phyloP scores from a whole-genome alignment of 2,113 vertebrate species.

The Ovibos moschatus region DNA sequence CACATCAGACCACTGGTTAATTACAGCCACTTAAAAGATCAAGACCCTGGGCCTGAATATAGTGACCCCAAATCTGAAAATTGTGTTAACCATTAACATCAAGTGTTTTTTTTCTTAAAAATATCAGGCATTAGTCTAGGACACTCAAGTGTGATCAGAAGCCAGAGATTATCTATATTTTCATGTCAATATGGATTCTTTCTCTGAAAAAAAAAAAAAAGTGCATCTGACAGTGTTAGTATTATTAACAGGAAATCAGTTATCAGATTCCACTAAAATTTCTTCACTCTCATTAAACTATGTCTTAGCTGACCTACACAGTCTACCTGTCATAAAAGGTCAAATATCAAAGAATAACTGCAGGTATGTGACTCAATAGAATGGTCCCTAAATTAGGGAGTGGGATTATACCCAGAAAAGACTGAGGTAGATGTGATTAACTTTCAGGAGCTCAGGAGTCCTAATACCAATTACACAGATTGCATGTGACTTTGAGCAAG shows the following conservation, averaged over 20 bases:
- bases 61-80: constrained; percentile 35
- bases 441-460: background rate
- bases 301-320: background rate
- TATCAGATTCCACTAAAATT: background rate
- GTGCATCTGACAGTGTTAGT: background rate
- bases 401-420: background rate
- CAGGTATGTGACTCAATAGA: background rate
- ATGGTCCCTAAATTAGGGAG: background rate
- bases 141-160: constrained; percentile 22
- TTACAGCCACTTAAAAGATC: constrained; percentile 44
- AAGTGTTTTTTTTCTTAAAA: constrained; percentile 19
- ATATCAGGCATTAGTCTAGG: background rate
- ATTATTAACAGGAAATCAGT: constrained; percentile 5
- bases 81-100: constrained; percentile 36
- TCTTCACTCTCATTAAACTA: background rate
- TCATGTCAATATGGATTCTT: background rate
- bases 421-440: background rate
- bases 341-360: background rate
- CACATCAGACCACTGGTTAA: constrained; percentile 33
- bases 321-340: background rate
- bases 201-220: background rate
- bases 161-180: background rate
- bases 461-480: background rate
- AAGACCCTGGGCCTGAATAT: background rate
- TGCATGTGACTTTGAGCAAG: background rate